Evolutionary conservation across 2,797 vertebrate species (phyloP), one percentile per base, ranked within the genome.

Genomic region (Geotrypetes seraphini): DNA sequence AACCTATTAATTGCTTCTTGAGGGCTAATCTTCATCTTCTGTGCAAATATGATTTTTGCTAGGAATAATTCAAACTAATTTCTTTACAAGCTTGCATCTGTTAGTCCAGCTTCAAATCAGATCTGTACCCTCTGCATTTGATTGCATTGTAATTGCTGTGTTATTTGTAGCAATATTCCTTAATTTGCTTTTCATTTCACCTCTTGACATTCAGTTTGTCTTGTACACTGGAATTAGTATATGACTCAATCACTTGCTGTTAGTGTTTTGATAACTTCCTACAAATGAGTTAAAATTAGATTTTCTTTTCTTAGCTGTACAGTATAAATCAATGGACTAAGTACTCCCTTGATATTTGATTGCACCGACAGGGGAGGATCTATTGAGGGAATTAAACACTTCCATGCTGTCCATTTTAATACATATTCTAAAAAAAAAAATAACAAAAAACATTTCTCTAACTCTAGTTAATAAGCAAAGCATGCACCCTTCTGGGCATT

Each of bases 111-210:
- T n/a, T n/a, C n/a, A n/a, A n/a, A n/a, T n/a, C n/a, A n/a, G n/a
- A n/a, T n/a, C n/a, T n/a, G n/a, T n/a, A n/a, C n/a, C n/a, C n/a
- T n/a, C n/a, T n/a, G n/a, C n/a, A n/a, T n/a, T n/a, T n/a, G n/a
- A n/a, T n/a, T n/a, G n/a, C n/a, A n/a, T n/a, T n/a, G n/a, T n/a
- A 46, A 50, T 57, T 53, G 57, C 18, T 20, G 2, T 16, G 15
- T n/a, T 26, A 34, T 38, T 45, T 15, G 57, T 41, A 40, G 26
- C 17, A 40, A n/a, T 36, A 46, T 34, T 35, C 31, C 24, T 41
- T 47, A 37, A 54, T 53, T 54, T 29, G 38, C 53, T 53, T 50
- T 39, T 34, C 13, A 38, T 28, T 39, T 24, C 32, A 14, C 39
- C 39, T 37, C 36, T 39, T n/a, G 7, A 10, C 19, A 25, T 33